Evolutionary conservation across 2,888 invertebrate genomes (phyloP), one percentile per base, ranked within the genome.

Genomic region (Pandemis corylana): DNA sequence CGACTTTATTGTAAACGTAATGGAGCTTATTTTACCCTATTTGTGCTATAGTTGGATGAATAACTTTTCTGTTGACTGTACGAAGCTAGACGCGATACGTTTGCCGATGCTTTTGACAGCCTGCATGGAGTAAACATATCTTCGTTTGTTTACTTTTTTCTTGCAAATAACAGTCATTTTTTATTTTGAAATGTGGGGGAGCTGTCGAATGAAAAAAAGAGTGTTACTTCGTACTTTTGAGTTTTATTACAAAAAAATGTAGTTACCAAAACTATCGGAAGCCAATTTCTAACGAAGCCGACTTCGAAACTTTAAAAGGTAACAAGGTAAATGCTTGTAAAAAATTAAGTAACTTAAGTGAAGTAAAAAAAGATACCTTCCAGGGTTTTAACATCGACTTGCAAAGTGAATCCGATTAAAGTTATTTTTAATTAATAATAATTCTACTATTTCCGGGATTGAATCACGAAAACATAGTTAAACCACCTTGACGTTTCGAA

Each of bases 61-160:
- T 2, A 7, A 56, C 56, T 56, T n/a, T 20, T 56, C 20, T 28
- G 28, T 12, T 28, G 28, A 28, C 28, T 59, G 83, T 85, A 90
- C 65, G 61, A 20, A 44, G 36, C 69, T 89, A 91, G 81, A 82
- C 80, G 84, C 83, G 84, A 80, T 87, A 85, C 88, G 90, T 91
- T 90, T 89, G 83, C 90, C 87, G 82, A 89, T 87, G 89, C 91
- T 90, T 91, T 91, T 91, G 90, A 90, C 91, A 90, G 90, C 84
- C 86, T 83, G 84, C 86, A 84, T 84, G 82, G 86, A 80, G 86
- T 88, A 91, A 89, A 91, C 86, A 90, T 81, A 80, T 82, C 83
- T 72, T 80, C 84, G 85, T 87, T 89, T 87, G 86, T 83, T 77
- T 80, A 80, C 83, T 81, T 82, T 85, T 84, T 88, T 76, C 67